phyloP scores from a whole-genome alignment of 2,797 vertebrate genomes.

The Mormyrus proboscirostris region DNA sequence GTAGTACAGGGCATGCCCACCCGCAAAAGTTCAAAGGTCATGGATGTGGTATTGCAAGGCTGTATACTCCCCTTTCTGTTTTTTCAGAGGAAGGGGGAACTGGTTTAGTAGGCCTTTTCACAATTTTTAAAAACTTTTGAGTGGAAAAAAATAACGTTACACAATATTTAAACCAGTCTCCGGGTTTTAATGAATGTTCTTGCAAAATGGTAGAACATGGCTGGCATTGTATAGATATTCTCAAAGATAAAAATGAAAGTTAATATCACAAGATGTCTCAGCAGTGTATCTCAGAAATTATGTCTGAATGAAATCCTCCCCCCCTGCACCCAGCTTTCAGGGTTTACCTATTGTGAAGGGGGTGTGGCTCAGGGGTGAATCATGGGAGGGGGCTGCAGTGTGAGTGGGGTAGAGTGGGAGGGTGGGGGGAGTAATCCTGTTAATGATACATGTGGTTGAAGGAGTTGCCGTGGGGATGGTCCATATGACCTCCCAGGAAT shows the following conservation, averaged over 20 bases:
- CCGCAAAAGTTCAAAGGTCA: slow-evolving; percentile 27
- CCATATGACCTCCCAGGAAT: slow-evolving; percentile 35
- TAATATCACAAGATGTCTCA: not conserved
- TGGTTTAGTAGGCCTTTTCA: not conserved
- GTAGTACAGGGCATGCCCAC: slow-evolving; percentile 14
- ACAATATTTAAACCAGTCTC: not conserved
- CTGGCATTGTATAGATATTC: not conserved
- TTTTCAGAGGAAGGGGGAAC: not conserved
- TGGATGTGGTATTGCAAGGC: slow-evolving; percentile 1
- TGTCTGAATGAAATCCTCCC: not conserved
- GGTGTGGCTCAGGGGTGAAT: not conserved
- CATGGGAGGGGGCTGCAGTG: not conserved
- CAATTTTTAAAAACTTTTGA: not conserved
- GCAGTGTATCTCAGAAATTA: not conserved
- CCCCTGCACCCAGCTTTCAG: not conserved
- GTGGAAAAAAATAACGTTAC: not conserved
- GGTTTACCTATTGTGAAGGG: not conserved
- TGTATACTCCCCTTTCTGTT: slow-evolving; percentile 3
- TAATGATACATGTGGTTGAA: slow-evolving; percentile 34
- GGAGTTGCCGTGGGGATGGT: slow-evolving; percentile 28
- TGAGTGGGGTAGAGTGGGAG: not conserved
- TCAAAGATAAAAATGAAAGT: not conserved
- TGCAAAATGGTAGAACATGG: not conserved
- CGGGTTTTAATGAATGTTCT: not conserved
- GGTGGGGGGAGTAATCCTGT: slow-evolving; percentile 26